These are phyloP conservation scores for Panagrolaimus sp. DNA, from an alignment of 1,140 invertebrate species.

Conservation along the genomic window DNA sequence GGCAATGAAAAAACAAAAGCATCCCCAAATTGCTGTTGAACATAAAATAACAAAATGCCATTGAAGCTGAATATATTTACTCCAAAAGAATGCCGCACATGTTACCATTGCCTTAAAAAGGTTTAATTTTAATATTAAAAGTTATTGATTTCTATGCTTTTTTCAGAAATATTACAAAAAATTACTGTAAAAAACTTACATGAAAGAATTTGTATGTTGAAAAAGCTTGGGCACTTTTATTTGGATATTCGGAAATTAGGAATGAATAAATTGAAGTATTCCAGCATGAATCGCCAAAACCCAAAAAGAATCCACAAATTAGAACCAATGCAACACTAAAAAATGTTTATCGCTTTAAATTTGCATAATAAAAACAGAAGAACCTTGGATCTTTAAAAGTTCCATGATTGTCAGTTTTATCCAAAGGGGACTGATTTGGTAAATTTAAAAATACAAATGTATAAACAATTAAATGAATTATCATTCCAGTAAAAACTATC, in stretches of 20 bases:
- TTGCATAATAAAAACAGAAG: too few species aligned
- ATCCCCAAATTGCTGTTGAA: constrained; percentile 68
- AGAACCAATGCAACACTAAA: constrained; percentile 71
- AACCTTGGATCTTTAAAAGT: constrained; percentile 27
- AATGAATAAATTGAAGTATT: constrained; percentile 15
- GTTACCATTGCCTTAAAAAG: constrained; percentile 74
- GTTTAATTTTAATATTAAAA: not conserved
- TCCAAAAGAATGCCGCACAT: constrained; percentile 81
- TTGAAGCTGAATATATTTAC: constrained; percentile 70
- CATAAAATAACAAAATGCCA: constrained; percentile 75
- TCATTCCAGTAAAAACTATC: constrained; percentile 76
- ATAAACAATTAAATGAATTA: constrained; percentile 58
- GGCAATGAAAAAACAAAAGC: constrained; percentile 2
- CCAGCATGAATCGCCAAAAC: constrained; percentile 67
- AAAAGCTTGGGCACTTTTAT: constrained; percentile 67
- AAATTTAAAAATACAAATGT: constrained; percentile 63
- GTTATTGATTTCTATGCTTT: too few species aligned
- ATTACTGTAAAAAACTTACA: constrained; percentile 61
- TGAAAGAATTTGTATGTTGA: constrained; percentile 89
- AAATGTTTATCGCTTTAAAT: not conserved
- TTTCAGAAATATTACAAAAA: not conserved
- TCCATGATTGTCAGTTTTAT: constrained; percentile 62
- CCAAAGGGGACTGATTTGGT: constrained; percentile 72
- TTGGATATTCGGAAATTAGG: constrained; percentile 64
- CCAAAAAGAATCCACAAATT: constrained; percentile 80